Percentiles rank a stretch among this genome's conserved stretches.
Conservation (phyloP, 1,140 invertebrate genomes). For the Frieseomelitta varia region DNA sequence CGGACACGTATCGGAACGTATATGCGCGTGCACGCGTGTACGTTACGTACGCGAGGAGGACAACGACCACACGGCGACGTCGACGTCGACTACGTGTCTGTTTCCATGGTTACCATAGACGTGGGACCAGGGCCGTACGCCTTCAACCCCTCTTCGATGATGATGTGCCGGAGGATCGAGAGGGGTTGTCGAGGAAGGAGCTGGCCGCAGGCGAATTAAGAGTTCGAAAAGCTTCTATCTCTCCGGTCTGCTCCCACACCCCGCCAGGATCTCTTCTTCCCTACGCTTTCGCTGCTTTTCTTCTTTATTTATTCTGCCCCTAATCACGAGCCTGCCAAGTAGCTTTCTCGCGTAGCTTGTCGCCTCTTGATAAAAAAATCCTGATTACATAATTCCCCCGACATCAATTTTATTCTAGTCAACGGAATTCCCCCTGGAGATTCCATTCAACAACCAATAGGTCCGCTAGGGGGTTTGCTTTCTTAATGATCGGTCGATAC, state of each 20-base stretch:
- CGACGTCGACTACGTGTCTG: constrained; percentile 65
- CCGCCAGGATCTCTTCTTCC: neutral
- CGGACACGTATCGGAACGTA: neutral
- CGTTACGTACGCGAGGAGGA: constrained; percentile 15
- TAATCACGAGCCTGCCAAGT: constrained; percentile 67
- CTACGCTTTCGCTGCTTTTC: constrained; percentile 11
- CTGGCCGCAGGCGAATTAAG: constrained; percentile 74
- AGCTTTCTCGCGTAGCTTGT: constrained; percentile 48
- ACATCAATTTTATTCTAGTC: constrained; percentile 27
- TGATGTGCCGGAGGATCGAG: constrained; percentile 55
- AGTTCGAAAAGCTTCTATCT: constrained; percentile 71
- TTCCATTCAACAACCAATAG: neutral
- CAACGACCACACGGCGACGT: constrained; percentile 41
- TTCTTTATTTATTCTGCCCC: constrained; percentile 58
- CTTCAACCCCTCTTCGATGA: constrained; percentile 54
- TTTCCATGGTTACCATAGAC: constrained; percentile 70
- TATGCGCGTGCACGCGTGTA: neutral
- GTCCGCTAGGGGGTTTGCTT: neutral
- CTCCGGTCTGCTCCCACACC: constrained; percentile 10
- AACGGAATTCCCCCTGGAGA: neutral
- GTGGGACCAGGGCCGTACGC: constrained; percentile 58
- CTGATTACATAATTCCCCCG: constrained; percentile 43
- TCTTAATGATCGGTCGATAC: constrained; percentile 1
- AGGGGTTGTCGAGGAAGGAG: constrained; percentile 59
- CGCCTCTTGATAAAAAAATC: constrained; percentile 15